Evolutionary conservation across 2,888 invertebrate genomes (phyloP).

Genomic region (Isotomurus palustris): DNA sequence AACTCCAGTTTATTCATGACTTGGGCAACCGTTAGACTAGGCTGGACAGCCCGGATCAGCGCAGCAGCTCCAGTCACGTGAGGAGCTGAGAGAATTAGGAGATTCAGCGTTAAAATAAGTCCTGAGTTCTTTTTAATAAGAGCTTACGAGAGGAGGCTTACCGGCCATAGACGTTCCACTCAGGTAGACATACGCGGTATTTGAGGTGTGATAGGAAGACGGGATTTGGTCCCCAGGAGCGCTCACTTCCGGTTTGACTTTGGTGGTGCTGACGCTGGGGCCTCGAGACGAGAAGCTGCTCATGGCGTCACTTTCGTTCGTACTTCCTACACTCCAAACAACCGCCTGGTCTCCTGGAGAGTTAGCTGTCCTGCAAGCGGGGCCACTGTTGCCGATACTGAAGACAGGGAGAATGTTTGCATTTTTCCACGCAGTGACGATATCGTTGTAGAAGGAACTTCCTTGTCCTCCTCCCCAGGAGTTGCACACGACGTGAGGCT

Average conservation of each 20-base stretch:
- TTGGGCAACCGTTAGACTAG: neutral
- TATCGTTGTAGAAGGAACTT: neutral
- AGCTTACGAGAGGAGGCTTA: too few species aligned
- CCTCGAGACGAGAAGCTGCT: neutral
- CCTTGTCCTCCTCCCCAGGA: slow-evolving; percentile 1
- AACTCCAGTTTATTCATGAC: neutral
- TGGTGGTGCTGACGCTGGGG: neutral
- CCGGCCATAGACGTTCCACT: neutral
- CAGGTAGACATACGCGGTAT: neutral
- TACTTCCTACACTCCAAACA: neutral
- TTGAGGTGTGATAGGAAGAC: neutral
- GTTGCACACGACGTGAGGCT: neutral
- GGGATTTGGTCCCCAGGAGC: slow-evolving; percentile 2
- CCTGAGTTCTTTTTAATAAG: too few species aligned
- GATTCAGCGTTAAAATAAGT: too few species aligned
- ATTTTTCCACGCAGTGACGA: neutral
- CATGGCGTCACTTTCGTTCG: neutral
- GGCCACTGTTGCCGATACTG: neutral
- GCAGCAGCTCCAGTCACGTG: neutral
- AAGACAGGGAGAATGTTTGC: neutral
- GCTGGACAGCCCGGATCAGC: neutral
- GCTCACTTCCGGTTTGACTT: neutral
- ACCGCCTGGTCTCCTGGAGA: neutral
- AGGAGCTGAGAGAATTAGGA: too few species aligned
- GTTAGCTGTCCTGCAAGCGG: neutral